phyloP scores from a whole-genome alignment of 2,113 vertebrate species.

The Tychaedon coryphoeus region DNA sequence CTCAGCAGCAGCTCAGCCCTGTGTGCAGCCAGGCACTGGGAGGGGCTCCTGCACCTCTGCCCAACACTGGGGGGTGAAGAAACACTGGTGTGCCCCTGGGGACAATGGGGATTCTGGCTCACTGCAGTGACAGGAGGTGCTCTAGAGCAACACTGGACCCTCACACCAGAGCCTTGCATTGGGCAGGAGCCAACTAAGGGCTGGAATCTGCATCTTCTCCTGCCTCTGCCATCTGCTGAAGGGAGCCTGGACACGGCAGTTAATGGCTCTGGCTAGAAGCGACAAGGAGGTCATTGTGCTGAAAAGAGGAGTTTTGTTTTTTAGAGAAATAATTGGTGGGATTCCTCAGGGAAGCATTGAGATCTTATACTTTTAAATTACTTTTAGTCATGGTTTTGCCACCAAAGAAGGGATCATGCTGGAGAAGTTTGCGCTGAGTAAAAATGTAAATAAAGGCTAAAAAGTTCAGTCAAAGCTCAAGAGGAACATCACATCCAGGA shows the following conservation, averaged over 20 bases:
- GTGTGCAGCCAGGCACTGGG: accelerated
- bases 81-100: background rate
- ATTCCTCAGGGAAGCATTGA: background rate
- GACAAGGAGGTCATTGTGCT: background rate
- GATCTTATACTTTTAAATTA: background rate
- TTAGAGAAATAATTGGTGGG: background rate
- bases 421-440: background rate
- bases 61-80: background rate
- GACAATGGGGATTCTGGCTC: background rate
- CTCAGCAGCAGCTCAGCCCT: background rate
- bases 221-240: background rate
- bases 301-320: background rate
- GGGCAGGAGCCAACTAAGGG: background rate
- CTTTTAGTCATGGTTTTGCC: background rate
- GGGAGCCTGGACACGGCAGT: background rate
- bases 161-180: accelerated
- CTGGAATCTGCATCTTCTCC: background rate
- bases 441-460: background rate
- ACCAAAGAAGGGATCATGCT: background rate
- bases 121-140: background rate
- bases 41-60: background rate
- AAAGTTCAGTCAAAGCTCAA: accelerated
- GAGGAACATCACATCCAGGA: background rate
- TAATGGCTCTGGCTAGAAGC: background rate
- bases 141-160: background rate